Evolutionary conservation across 2,888 invertebrate species (phyloP).

Genomic region (Apoda limacodes): DNA sequence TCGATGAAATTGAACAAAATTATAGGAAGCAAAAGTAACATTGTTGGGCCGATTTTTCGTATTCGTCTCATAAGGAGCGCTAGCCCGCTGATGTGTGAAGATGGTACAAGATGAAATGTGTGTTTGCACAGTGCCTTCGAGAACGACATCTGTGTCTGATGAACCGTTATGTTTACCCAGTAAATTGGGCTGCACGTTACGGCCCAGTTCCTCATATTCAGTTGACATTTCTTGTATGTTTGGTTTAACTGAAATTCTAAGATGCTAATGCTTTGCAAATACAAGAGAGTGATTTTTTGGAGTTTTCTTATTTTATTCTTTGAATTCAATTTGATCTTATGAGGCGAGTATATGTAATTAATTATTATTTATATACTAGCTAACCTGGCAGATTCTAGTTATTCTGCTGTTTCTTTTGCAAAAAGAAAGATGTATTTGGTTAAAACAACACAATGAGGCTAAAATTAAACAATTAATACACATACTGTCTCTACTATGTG

Average conservation of each 20-base stretch:
- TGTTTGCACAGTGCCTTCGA: conserved; percentile 51
- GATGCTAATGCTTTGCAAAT: no score
- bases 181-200: conserved; percentile 44
- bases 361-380: no score
- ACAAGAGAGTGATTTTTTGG: no score
- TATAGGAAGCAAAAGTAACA: conserved; percentile 38
- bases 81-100: conserved; percentile 39
- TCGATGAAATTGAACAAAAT: conserved; percentile 45
- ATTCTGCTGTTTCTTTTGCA: no score
- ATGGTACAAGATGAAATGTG: conserved; percentile 49
- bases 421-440: no score
- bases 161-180: conserved; percentile 66
- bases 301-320: no score
- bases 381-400: no score
- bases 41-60: conserved; percentile 17
- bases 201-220: conserved; percentile 27
- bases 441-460: no score
- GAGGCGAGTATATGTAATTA: no score
- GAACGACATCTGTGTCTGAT: conserved; percentile 48
- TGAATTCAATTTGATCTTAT: no score
- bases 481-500: no score
- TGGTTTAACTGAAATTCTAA: conserved; percentile 1
- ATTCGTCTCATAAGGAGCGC: conserved; percentile 22
- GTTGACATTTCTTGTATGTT: neutral
- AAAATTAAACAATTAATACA: no score